A percentile compares a stretch with the other conserved stretches of the same genome.
phyloP scores from a whole-genome alignment of 2,888 invertebrate genomes.

The Polyploca ridens region DNA sequence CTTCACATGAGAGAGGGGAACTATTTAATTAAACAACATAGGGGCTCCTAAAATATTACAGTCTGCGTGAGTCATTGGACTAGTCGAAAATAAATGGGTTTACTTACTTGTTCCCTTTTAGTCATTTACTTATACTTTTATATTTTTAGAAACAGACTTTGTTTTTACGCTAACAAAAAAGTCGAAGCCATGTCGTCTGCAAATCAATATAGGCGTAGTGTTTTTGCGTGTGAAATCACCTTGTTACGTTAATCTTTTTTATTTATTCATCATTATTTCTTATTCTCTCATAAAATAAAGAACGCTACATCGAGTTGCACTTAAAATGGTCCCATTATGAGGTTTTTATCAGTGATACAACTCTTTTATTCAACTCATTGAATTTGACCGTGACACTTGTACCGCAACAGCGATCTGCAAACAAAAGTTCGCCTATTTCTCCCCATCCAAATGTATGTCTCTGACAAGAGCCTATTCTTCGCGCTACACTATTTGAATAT shows the following conservation, averaged over 20 bases:
- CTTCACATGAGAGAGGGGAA: background rate
- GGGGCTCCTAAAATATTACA: conserved; percentile 31
- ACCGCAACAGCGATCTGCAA: conserved; percentile 38
- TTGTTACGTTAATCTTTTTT: background rate
- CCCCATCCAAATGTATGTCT: conserved; percentile 40
- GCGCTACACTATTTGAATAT: conserved; percentile 32
- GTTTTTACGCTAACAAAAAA: background rate
- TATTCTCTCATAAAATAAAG: conserved; percentile 8
- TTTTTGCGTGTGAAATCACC: background rate
- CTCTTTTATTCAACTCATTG: conserved; percentile 27
- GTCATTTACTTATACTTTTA: too few species aligned
- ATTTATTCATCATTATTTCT: background rate
- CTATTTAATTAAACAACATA: conserved; percentile 32
- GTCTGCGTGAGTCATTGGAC: conserved; percentile 22
- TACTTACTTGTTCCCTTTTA: too few species aligned
- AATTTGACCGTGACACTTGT: conserved; percentile 45
- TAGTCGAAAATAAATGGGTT: conserved; percentile 3
- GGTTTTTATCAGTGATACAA: conserved; percentile 7
- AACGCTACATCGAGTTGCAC: conserved; percentile 4
- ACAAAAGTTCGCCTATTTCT: conserved; percentile 46
- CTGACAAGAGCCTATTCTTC: conserved; percentile 44
- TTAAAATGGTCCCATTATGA: background rate
- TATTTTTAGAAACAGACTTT: conserved; percentile 6
- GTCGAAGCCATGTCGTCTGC: background rate
- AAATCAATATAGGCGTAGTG: background rate